phyloP scores from a whole-genome alignment of 2,113 vertebrate genomes.

The Hucho hucho region DNA sequence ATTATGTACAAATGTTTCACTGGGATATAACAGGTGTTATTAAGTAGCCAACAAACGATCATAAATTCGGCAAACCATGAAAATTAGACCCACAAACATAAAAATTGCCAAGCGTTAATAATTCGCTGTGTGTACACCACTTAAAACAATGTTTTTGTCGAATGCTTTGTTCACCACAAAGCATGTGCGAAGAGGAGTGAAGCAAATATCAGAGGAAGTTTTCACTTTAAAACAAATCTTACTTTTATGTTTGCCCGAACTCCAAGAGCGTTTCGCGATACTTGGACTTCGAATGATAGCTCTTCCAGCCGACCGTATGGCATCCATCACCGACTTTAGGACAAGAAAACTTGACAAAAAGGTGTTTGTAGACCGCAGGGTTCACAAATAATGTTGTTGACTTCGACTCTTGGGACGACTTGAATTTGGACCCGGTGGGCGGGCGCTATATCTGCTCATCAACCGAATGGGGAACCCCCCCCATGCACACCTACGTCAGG shows the following conservation, averaged over 20 bases:
- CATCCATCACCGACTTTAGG: conserved; percentile 73
- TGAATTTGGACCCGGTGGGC: conserved; percentile 24
- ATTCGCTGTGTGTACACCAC: too few species aligned
- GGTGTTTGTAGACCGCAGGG: conserved; percentile 5
- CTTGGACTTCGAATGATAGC: conserved; percentile 85
- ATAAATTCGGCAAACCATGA: too few species aligned
- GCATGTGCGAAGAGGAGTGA: background rate
- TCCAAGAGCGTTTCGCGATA: conserved; percentile 81
- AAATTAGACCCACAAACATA: too few species aligned
- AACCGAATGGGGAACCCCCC: background rate
- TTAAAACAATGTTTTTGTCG: background rate
- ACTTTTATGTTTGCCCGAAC: conserved; percentile 80
- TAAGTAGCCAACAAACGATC: too few species aligned
- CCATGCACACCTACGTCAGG: too few species aligned
- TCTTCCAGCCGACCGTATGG: conserved; percentile 80
- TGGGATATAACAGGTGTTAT: too few species aligned
- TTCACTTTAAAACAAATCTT: conserved; percentile 49
- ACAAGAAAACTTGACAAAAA: conserved; percentile 1
- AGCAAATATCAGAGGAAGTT: background rate
- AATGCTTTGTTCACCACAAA: too few species aligned
- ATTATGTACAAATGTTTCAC: too few species aligned
- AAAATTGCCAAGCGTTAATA: too few species aligned
- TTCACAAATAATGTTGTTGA: conserved; percentile 32
- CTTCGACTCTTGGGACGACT: conserved; percentile 25
- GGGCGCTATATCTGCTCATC: conserved; percentile 33